phyloP scores from a whole-genome alignment of 2,113 vertebrate genomes.

The Toxotes jaculatrix region DNA sequence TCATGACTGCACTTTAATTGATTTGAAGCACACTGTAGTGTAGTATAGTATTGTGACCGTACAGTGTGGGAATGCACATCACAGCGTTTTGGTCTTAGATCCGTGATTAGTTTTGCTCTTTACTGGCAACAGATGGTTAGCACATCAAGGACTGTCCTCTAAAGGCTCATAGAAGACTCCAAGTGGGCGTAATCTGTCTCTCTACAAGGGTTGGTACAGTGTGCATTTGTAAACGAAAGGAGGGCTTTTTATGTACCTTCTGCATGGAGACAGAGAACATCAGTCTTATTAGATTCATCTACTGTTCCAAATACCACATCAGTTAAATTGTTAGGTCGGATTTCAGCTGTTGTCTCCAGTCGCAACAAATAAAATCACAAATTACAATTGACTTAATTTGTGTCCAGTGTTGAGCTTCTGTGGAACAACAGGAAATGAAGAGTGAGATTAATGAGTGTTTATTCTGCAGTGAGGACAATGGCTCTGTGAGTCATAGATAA shows the following conservation, averaged over 20 bases:
- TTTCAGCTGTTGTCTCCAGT: not conserved
- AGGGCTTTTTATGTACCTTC: not conserved
- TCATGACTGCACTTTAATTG: constrained; percentile 39
- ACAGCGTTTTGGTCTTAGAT: not conserved
- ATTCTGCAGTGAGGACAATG: constrained; percentile 7
- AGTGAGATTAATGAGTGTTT: constrained; percentile 41
- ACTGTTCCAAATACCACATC: not conserved
- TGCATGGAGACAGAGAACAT: not conserved
- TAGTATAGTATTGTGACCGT: not conserved
- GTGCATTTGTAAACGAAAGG: not conserved
- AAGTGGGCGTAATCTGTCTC: not conserved
- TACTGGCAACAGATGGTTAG: not conserved
- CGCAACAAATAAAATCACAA: not conserved
- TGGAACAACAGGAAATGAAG: constrained; percentile 21
- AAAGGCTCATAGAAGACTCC: not conserved
- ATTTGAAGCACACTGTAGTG: constrained; percentile 22
- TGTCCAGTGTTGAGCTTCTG: not conserved
- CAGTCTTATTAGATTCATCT: not conserved
- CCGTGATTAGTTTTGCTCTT: not conserved
- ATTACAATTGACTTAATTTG: not conserved
- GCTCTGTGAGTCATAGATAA: constrained; percentile 15
- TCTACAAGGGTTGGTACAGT: not conserved
- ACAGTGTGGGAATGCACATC: constrained; percentile 1
- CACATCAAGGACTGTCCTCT: not conserved
- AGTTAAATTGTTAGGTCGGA: not conserved